These are phyloP conservation scores for Chionomys nivalis DNA, from an alignment of 2,113 vertebrate genomes.

Conservation along the genomic window DNA sequence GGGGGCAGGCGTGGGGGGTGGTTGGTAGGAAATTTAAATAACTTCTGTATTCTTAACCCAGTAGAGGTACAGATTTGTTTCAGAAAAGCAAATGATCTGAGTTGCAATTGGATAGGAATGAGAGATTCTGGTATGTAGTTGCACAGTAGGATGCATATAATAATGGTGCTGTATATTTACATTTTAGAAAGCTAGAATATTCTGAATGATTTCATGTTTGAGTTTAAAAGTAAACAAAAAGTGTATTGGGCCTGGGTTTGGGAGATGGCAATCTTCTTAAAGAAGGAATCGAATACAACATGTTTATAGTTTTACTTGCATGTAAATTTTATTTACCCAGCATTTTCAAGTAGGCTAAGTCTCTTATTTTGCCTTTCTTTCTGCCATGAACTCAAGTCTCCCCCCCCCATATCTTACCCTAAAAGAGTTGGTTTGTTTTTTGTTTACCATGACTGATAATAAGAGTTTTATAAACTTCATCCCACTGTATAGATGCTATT, in stretches of 20 bases:
- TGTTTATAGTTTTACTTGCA: background rate
- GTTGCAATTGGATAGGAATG: background rate
- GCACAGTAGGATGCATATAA: background rate
- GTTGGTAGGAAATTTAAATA: background rate
- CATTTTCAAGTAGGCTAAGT: background rate
- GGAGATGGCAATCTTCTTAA: background rate
- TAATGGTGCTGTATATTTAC: background rate
- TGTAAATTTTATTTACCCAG: conserved; percentile 7
- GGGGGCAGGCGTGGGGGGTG: too few relatives aligned
- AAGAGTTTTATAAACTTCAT: background rate
- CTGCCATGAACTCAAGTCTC: background rate
- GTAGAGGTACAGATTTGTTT: background rate
- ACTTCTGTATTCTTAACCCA: background rate
- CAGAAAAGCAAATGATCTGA: background rate
- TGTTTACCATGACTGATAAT: background rate
- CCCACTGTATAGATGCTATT: background rate
- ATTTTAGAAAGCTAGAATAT: background rate
- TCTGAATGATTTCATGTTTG: background rate
- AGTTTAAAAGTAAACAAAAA: background rate
- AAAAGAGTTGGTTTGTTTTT: background rate
- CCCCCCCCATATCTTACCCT: background rate
- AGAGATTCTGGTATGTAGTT: background rate
- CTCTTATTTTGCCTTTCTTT: background rate
- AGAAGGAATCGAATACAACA: background rate
- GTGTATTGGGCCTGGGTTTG: background rate